Base-by-base conservation (phyloP, 2,797 vertebrate species). In the Anguilla anguilla region DNA sequence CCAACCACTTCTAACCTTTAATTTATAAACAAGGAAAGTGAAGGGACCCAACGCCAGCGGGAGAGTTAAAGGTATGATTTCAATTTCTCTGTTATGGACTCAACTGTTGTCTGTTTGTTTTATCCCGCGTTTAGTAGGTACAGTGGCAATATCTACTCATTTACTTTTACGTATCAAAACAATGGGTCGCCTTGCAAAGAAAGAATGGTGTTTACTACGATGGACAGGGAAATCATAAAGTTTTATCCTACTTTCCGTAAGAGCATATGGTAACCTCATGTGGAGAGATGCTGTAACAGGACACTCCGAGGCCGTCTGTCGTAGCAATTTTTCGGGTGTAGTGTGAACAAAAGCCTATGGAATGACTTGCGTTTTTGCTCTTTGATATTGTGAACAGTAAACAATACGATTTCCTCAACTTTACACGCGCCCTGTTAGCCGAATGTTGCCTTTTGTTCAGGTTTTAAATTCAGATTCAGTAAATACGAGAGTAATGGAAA, bases 41-140 rank as follows among this genome's bases (percentile, higher is more conserved):
- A 89, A 92, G 88, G 91, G 88, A 94, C 95, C 94, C 94, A 89
- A 85, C 91, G 88, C 28, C 92, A 92, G 87, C 91, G 91, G 88
- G 93, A 92, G 91, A 94, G 92, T 95, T 92, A 91, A 89, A 95
- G 96, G 95, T 96, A 95, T 83, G 95, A 94, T 89, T 89, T 55
- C 9, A 5, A 19, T 84, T 84, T 25, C 25, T 35, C 51, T 57
- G 53, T 82, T 82, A 10, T 82, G 39, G 19, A 49, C 79, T 82
- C 17, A 82, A 82, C 43, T 82, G 51, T 57, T 84, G 31, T 1
- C 28, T 84, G n/a, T 59, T 13, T 31, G 25, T 83, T 22, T 55
- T 35, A 57, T 19, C 51, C 51, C 83, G 83, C 83, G 83, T 84
- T 49, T 55, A 31, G 83, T 22, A 17, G 25, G 25, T 5, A 59